Evolutionary conservation across 2,797 vertebrate species (phyloP), one percentile per base, ranked within the genome.

Genomic region (Peromyscus melanophrys): DNA sequence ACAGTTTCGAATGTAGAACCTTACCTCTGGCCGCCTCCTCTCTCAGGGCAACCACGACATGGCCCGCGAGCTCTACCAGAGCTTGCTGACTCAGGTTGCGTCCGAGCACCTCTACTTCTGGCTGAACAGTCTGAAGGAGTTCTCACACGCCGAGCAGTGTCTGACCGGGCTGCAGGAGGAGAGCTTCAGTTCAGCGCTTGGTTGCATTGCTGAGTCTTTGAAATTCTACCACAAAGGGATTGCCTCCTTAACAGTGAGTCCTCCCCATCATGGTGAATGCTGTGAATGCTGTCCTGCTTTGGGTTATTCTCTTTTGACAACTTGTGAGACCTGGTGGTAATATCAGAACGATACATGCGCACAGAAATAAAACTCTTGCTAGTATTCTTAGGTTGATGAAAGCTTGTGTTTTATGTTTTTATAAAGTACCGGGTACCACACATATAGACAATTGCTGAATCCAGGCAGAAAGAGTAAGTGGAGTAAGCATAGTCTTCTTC

Each of bases 71-170:
- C 99, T 99, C 71, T 99, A 99, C 98, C 99, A 99, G 98, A 99
- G 99, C 97, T 98, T 99, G 98, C 99, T 99, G 96, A 99, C 99
- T 27, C 99, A 99, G 0, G 99, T 99, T 86, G 99, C 99, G 5
- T 99, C 99, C 0, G 99, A 99, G 90, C 99, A 99, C 98, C 99
- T 99, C 98, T 99, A 99, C 99, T 99, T 99, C 98, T 99, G 99
- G 99, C 99, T 99, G 80, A 99, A 99, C 98, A 99, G 99, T 98
- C 98, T 99, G 98, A 99, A 99, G 98, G 99, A 99, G 98, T 99
- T 99, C 97, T 99, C 99, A 37, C 99, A 99, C 87, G 99, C 99
- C 0, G 99, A 99, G 96, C 99, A 99, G 98, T 99, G 99, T 96
- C 99, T 99, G 96, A 99, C 99, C 16, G 99, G 98, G 63, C 98